phyloP scores from a whole-genome alignment of 1,140 invertebrate genomes.

The Microvelia longipes region DNA sequence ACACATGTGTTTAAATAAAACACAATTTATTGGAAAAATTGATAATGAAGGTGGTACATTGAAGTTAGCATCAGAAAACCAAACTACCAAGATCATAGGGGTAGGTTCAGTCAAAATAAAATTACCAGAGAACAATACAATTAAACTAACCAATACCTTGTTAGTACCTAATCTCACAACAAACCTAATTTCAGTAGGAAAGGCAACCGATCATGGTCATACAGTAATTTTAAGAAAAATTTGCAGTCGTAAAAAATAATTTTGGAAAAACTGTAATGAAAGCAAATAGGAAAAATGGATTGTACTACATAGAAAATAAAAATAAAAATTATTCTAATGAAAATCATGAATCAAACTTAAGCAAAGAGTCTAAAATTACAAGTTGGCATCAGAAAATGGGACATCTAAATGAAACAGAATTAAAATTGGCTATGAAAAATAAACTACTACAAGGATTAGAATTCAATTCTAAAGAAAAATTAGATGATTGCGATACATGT shows the following conservation, averaged over 20 bases:
- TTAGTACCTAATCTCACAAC: background rate
- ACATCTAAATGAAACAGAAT: background rate
- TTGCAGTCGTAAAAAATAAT: background rate
- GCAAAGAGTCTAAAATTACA: background rate
- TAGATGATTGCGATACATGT: background rate
- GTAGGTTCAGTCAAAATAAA: background rate
- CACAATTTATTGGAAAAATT: background rate
- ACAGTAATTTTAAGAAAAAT: background rate
- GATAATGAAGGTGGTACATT: background rate
- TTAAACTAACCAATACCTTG: background rate
- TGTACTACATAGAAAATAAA: background rate
- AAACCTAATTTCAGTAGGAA: slow-evolving; percentile 1
- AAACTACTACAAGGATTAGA: background rate
- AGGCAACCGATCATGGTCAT: background rate
- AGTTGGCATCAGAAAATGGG: background rate
- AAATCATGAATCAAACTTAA: too few relatives aligned
- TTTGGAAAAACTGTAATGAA: background rate
- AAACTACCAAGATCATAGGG: background rate
- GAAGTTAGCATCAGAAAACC: background rate
- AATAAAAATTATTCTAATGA: background rate
- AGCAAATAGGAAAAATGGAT: background rate
- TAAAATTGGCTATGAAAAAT: background rate
- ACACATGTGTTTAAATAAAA: background rate
- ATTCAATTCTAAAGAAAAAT: background rate
- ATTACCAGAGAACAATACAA: background rate